Base-by-base conservation (phyloP, 2,888 invertebrate species). In the Lepidochitona cinerea region DNA sequence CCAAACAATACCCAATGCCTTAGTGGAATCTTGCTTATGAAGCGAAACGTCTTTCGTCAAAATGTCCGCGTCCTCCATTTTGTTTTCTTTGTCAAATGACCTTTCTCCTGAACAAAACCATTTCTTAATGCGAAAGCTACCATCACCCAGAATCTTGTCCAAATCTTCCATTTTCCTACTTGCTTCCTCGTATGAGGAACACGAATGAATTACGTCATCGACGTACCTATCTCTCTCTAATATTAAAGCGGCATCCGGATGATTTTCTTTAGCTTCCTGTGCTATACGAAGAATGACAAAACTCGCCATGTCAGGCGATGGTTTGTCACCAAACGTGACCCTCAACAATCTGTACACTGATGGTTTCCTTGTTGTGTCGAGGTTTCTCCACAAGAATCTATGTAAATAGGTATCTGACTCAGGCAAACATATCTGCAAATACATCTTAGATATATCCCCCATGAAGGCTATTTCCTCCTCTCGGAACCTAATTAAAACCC, bases 201-300 rank as follows among this genome's bases (percentile, higher is more conserved):
- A 74, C n/a, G 74, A 74, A 37, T 65, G 49, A 18, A 74, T 65
- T 3, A 70, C 18, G 41, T 75, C 75, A 26, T 68, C 75, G 54
- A 72, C 70, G 41, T 75, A 72, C 7, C 75, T 12, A 37, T 75
- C 72, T 29, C 65, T 14, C 32, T 35, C 32, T n/a, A 75, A 18
- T 6, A 72, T 69, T 68, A 32, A 37, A 29, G 75, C 33, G 18
- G 68, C 72, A 23, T 75, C 72, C 1, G 68, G 52, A 41, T 49
- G 72, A 6, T 35, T 35, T 9, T 37, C 14, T 37, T 68, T 1
- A 35, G 36, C 18, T n/a, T 71, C 65, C 18, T 68, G 29, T 32
- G 75, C 75, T 18, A 65, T 68, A 14, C 53, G 66, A 2, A 72
- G 36, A 49, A 75, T 71, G 36, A 70, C 72, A 32, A 69, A 72